Conservation (phyloP, 2,797 vertebrate species). For the Coregonus ussuriensis region DNA sequence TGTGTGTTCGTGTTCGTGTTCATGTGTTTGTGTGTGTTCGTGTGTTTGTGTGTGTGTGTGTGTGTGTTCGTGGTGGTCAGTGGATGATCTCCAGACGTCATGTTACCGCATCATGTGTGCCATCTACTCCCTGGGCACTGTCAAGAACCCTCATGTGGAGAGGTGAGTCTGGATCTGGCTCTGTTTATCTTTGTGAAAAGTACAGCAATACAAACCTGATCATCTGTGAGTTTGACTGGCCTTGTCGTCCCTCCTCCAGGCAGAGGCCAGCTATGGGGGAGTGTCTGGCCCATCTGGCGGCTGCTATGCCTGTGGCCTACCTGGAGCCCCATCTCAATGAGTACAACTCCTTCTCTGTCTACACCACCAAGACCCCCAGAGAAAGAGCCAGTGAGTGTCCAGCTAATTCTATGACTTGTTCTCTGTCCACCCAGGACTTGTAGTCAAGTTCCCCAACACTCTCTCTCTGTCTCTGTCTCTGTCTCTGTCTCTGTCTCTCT, state of each 20-base stretch:
- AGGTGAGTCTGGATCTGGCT: constrained; percentile 73
- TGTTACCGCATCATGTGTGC: constrained; percentile 95
- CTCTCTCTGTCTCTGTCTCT: neutral
- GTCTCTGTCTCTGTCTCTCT: neutral
- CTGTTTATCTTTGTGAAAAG: neutral
- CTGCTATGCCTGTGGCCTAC: constrained; percentile 92
- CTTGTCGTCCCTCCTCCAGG: constrained; percentile 61
- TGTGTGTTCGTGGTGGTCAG: constrained; percentile 57
- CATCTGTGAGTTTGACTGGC: neutral
- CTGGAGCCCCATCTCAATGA: constrained; percentile 88
- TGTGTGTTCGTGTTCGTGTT: no score
- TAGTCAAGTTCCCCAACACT: neutral
- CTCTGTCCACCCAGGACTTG: neutral
- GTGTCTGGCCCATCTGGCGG: constrained; percentile 89
- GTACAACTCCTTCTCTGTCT: constrained; percentile 89
- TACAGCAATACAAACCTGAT: neutral
- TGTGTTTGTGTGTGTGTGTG: neutral
- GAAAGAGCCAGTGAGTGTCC: constrained; percentile 87
- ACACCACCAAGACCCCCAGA: constrained; percentile 92
- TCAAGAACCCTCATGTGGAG: constrained; percentile 90
- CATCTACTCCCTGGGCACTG: constrained; percentile 94
- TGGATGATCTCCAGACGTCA: constrained; percentile 95
- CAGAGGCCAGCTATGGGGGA: constrained; percentile 91
- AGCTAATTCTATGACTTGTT: neutral
- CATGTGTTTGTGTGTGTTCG: no score